phyloP scores from a whole-genome alignment of 1,140 invertebrate genomes.

The Meloidogyne chitwoodi region DNA sequence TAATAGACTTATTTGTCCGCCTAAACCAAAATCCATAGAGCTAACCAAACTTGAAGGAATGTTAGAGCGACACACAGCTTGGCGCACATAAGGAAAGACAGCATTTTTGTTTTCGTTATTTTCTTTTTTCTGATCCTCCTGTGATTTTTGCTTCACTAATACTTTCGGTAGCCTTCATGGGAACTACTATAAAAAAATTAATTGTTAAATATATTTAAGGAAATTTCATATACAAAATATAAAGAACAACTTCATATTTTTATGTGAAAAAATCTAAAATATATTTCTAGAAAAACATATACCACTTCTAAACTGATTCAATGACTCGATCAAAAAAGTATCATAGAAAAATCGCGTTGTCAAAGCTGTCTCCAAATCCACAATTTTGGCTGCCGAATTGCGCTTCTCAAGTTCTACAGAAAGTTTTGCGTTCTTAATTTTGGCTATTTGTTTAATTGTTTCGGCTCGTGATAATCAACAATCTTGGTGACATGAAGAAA shows the following conservation, averaged over 20 bases:
- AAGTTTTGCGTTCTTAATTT: background rate
- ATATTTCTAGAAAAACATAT: too few species aligned
- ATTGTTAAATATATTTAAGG: background rate
- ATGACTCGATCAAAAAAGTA: constrained; percentile 16
- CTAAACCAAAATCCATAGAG: constrained; percentile 49
- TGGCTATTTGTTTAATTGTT: background rate
- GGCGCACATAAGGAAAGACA: background rate
- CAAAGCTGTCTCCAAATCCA: constrained; percentile 15
- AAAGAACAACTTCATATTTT: too few species aligned
- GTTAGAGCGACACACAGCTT: constrained; percentile 42
- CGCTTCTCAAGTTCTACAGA: constrained; percentile 13
- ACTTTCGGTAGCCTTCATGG: background rate
- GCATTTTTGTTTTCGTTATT: background rate
- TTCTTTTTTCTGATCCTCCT: background rate
- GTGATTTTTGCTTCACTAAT: background rate
- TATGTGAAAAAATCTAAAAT: too few species aligned
- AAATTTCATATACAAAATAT: too few species aligned
- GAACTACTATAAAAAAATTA: background rate
- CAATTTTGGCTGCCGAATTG: constrained; percentile 11
- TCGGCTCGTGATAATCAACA: background rate
- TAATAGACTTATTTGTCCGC: constrained; percentile 40
- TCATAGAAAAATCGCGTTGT: constrained; percentile 23
- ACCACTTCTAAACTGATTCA: constrained; percentile 14
- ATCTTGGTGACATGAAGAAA: constrained; percentile 4
- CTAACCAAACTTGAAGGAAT: constrained; percentile 51